phyloP scores from a whole-genome alignment of 2,113 vertebrate genomes.

The Cephalophus harveyi region DNA sequence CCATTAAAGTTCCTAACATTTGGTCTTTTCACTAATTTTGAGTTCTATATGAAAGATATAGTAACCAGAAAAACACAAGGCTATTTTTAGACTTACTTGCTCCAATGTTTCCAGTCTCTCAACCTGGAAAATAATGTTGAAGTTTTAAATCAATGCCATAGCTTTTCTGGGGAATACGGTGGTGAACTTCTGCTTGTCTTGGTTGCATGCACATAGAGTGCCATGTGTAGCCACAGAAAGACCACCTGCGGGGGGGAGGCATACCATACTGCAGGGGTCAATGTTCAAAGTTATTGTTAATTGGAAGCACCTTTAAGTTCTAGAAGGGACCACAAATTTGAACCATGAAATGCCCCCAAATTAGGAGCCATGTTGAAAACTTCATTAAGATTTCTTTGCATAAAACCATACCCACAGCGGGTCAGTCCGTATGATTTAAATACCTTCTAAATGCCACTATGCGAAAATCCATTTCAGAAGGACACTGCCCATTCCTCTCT shows the following conservation, averaged over 20 bases:
- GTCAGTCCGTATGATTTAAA: not conserved
- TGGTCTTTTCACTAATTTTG: not conserved
- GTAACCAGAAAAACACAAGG: conserved; percentile 17
- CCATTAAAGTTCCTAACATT: not conserved
- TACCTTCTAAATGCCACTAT: not conserved
- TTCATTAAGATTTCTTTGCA: not conserved
- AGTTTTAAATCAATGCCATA: not conserved
- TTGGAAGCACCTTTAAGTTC: not conserved
- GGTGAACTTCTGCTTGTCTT: not conserved
- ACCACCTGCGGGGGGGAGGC: fast-evolving
- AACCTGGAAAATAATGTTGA: not conserved
- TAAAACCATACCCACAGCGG: not conserved
- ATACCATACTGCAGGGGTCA: not conserved
- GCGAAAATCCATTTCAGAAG: not conserved
- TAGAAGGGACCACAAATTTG: not conserved
- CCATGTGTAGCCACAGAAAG: not conserved
- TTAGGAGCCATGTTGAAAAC: not conserved
- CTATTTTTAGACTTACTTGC: not conserved
- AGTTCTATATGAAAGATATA: not conserved
- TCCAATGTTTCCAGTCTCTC: not conserved
- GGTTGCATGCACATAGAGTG: fast-evolving
- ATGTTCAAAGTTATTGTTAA: not conserved
- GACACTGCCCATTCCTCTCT: not conserved
- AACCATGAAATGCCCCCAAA: not conserved
- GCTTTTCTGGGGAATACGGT: not conserved